A percentile compares a stretch with the other conserved stretches of the same genome.
phyloP scores from a whole-genome alignment of 2,113 vertebrate species.

The Ceuthmochares aereus region DNA sequence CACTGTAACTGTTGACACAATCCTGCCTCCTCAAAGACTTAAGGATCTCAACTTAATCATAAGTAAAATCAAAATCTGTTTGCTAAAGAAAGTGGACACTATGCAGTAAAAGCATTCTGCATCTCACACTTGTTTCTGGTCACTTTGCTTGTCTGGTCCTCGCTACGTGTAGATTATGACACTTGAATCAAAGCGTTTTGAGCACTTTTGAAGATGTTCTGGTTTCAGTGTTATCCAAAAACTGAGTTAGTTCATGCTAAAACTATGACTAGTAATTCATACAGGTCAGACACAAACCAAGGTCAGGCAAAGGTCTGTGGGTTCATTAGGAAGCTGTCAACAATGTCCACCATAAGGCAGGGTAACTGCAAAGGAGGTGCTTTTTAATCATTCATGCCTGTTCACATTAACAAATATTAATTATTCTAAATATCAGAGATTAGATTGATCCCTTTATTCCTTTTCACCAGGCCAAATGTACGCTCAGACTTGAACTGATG shows the following conservation, averaged over 20 bases:
- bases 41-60: background rate
- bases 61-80: background rate
- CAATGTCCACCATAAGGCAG: background rate
- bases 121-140: background rate
- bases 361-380: background rate
- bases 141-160: background rate
- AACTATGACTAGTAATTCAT: background rate
- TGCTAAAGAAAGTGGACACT: background rate
- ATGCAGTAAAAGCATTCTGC: background rate
- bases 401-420: background rate
- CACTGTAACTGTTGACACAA: background rate
- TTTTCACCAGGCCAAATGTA: background rate
- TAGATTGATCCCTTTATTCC: background rate
- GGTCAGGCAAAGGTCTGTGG: background rate
- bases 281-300: background rate
- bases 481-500: background rate
- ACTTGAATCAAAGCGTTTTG: background rate
- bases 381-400: background rate
- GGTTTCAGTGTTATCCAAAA: background rate
- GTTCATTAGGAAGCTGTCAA: background rate
- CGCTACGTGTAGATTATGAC: background rate
- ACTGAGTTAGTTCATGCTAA: background rate
- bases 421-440: background rate
- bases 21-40: background rate
- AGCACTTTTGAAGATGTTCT: background rate